These are phyloP conservation scores for Anas bahamensis DNA, from an alignment of 2,797 vertebrate genomes.

Conservation along the genomic window DNA sequence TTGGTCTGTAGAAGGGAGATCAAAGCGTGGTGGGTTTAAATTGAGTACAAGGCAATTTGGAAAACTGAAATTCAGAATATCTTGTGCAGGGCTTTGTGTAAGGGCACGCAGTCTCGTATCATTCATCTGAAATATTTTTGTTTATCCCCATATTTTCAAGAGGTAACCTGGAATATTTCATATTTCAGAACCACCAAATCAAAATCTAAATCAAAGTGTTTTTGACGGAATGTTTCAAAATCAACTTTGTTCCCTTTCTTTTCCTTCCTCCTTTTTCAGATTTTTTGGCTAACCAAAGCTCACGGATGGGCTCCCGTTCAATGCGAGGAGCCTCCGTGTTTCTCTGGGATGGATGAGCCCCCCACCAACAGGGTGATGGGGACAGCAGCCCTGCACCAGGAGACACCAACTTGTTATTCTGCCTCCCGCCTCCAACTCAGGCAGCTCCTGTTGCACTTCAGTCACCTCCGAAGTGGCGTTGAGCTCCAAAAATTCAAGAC, in stretches of 20 bases:
- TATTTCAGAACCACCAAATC: neutral
- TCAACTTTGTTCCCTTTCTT: neutral
- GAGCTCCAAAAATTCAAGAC: neutral
- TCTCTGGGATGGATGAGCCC: neutral
- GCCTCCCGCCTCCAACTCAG: neutral
- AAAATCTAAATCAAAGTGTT: neutral
- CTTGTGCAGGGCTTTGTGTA: neutral
- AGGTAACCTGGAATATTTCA: neutral
- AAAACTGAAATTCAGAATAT: neutral
- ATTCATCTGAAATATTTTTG: neutral
- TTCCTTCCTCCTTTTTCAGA: neutral
- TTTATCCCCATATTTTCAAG: neutral
- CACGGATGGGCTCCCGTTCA: neutral
- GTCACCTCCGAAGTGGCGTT: neutral
- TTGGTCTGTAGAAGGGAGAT: neutral
- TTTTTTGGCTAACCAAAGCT: neutral
- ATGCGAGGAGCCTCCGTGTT: neutral
- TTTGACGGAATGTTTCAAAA: neutral
- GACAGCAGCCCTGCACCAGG: fast-evolving
- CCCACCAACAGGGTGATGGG: neutral
- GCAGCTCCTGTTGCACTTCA: neutral
- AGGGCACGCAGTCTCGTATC: neutral
- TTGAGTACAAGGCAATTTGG: neutral
- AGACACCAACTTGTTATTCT: neutral
- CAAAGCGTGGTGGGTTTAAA: neutral